phyloP scores from a whole-genome alignment of 2,113 vertebrate genomes.

The Stictonetta naevosa region DNA sequence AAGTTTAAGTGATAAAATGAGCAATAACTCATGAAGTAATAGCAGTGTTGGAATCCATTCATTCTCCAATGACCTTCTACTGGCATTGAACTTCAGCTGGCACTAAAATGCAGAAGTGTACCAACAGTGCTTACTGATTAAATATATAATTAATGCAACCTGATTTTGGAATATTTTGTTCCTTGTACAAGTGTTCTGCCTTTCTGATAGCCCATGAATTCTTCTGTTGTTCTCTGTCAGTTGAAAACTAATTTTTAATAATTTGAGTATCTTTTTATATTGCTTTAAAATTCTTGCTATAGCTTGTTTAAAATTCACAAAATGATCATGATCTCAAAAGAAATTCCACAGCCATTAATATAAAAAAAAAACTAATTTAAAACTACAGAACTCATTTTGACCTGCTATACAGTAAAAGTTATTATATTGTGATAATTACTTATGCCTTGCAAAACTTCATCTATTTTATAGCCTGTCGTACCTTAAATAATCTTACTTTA shows the following conservation, averaged over 20 bases:
- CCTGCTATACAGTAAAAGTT: not conserved
- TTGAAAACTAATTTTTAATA: not conserved
- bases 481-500: constrained; percentile 25
- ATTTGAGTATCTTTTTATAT: not conserved
- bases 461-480: constrained; percentile 2
- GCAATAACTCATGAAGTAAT: constrained; percentile 48
- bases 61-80: constrained; percentile 16
- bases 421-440: constrained; percentile 15
- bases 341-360: constrained; percentile 37
- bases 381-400: constrained; percentile 24
- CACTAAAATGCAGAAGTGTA: not conserved
- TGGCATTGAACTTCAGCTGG: constrained; percentile 61
- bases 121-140: constrained; percentile 40
- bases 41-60: constrained; percentile 39
- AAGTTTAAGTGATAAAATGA: not conserved
- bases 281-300: not conserved
- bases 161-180: constrained; percentile 28
- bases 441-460: not conserved
- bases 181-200: not conserved
- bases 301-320: not conserved
- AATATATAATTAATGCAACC: constrained; percentile 25
- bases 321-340: not conserved
- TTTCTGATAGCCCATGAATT: not conserved
- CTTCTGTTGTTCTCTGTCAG: not conserved
- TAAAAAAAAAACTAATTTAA: constrained; percentile 40